Evolutionary conservation across 23 tunicate genomes (phyloP).

Genomic region (Trididemnum nubilum): DNA sequence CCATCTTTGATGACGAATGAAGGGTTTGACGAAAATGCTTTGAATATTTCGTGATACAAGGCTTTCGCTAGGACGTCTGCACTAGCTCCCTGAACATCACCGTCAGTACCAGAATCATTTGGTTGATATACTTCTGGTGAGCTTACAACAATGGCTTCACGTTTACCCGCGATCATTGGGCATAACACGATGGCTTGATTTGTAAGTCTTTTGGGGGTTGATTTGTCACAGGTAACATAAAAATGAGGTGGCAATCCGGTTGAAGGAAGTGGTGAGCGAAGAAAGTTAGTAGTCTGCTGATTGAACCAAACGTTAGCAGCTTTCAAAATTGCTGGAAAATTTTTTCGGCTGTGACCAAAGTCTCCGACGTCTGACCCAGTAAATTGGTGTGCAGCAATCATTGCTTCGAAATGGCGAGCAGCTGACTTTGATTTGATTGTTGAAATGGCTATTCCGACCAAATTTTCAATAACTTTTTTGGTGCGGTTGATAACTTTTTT

Average conservation of each 20-base stretch:
- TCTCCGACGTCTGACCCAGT: slow-evolving; percentile 6
- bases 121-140: not conserved
- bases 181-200: not conserved
- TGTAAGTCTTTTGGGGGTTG: not conserved
- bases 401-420: not conserved
- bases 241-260: slow-evolving; percentile 10
- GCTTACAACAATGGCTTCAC: not conserved
- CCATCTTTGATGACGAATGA: not conserved
- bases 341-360: slow-evolving; percentile 11
- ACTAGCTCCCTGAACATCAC: not conserved
- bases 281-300: not conserved
- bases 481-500: no score
- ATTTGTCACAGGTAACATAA: not conserved
- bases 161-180: not conserved
- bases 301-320: not conserved
- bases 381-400: not conserved
- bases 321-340: not conserved
- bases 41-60: not conserved
- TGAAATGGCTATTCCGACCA: not conserved
- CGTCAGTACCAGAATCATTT: not conserved
- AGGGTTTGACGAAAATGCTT: no score
- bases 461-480: not conserved
- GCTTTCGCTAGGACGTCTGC: not conserved
- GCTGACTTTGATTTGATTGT: not conserved
- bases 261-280: not conserved